Percentiles rank a stretch among this genome's conserved stretches.
Conservation (phyloP, 2,888 invertebrate species). For the Orchestes rusci region DNA sequence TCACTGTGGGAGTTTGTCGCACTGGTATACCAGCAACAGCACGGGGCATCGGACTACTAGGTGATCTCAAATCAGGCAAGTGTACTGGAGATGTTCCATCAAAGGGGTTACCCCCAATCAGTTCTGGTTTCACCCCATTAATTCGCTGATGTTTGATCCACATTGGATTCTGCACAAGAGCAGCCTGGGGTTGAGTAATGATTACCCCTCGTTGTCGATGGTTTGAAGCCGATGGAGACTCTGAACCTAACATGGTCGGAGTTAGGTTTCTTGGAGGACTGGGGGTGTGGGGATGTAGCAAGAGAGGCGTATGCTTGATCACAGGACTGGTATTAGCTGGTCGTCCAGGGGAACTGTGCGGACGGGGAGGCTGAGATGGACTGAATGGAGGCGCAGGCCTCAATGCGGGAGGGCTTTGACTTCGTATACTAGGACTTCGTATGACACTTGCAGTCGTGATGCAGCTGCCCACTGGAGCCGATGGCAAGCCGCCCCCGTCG, state of each 20-base stretch:
- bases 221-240: slow-evolving; percentile 28
- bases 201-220: slow-evolving; percentile 36
- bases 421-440: slow-evolving; percentile 35
- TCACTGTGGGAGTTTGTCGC: slow-evolving; percentile 73
- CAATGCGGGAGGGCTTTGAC: slow-evolving; percentile 40
- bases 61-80: slow-evolving; percentile 35
- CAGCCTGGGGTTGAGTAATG: slow-evolving; percentile 34
- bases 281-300: slow-evolving; percentile 36
- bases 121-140: slow-evolving; percentile 71
- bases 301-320: slow-evolving; percentile 38
- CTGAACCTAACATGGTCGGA: slow-evolving; percentile 25
- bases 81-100: slow-evolving; percentile 16
- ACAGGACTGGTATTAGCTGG: slow-evolving; percentile 41
- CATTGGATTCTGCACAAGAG: slow-evolving; percentile 38
- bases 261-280: slow-evolving; percentile 27
- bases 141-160: slow-evolving; percentile 53
- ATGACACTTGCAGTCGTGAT: slow-evolving; percentile 40
- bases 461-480: background rate
- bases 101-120: slow-evolving; percentile 55
- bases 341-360: slow-evolving; percentile 43
- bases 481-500: slow-evolving; percentile 40
- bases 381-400: slow-evolving; percentile 38
- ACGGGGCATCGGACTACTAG: slow-evolving; percentile 30
- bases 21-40: slow-evolving; percentile 39
- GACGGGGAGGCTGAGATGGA: slow-evolving; percentile 40